phyloP scores from a whole-genome alignment of 2,888 invertebrate genomes.

The Coenonympha arcania region DNA sequence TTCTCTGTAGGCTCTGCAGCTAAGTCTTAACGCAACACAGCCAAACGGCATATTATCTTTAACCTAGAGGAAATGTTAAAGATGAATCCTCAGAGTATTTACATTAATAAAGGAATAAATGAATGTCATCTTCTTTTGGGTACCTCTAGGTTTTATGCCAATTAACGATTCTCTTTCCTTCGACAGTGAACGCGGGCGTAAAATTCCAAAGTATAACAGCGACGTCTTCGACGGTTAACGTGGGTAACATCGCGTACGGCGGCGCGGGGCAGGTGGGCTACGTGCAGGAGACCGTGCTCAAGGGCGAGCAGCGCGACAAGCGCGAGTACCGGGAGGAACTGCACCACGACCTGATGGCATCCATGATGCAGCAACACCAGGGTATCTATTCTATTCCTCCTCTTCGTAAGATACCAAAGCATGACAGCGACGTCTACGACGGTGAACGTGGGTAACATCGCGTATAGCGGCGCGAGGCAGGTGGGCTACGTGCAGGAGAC shows the following conservation, averaged over 20 bases:
- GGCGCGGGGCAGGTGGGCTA: constrained; percentile 60
- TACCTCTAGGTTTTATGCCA: no score
- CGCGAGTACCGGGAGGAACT: constrained; percentile 67
- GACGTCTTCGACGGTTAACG: constrained; percentile 58
- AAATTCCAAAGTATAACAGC: constrained; percentile 69
- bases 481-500: constrained; percentile 51
- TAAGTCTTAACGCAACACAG: no score
- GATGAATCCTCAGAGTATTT: no score
- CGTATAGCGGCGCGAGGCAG: constrained; percentile 64
- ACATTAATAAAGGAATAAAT: no score
- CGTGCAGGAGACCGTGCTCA: constrained; percentile 50
- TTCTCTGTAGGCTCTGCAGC: no score
- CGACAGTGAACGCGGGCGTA: constrained; percentile 65
- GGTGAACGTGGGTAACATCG: constrained; percentile 59
- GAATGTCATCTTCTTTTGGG: no score
- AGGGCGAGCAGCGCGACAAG: constrained; percentile 57
- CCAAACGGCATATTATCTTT: no score
- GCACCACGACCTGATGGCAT: constrained; percentile 72
- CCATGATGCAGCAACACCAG: constrained; percentile 69
- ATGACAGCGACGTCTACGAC: constrained; percentile 63
- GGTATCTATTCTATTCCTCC: no score
- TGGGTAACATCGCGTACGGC: constrained; percentile 62
- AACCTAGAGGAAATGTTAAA: no score
- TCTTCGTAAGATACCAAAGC: no score
- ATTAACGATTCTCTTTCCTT: no score